Base-by-base conservation (phyloP, 2,113 vertebrate genomes). In the Chionodraco myersi region DNA sequence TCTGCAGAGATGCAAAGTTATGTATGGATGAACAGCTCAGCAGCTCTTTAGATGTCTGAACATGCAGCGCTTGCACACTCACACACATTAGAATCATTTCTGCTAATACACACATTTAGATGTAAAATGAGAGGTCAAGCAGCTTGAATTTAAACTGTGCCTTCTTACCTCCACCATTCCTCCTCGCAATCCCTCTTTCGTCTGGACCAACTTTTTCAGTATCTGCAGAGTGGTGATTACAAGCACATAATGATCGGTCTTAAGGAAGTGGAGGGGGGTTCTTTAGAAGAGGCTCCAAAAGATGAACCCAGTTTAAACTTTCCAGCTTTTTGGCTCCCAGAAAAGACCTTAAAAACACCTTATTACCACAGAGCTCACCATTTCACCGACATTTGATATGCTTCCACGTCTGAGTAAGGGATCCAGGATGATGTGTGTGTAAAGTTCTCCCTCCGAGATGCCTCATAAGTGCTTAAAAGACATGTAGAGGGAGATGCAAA, bases 381-480 rank as follows among this genome's bases (percentile, higher is more conserved):
- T 90, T 90, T 86, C 86, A 83, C 80, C 76, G 86, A 88, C 91
- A 92, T 92, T 91, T 90, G 92, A 94, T 94, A 91, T 84, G 89
- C 89, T 89, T 88, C 79, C 41, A 21, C 36, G 73, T 88, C 72
- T 86, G 85, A 89, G 89, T 70, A 87, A 87, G 87, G 89, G 87
- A 93, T 91, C 90, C 77, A 72, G 86, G 82, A 86, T 87, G 90
- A 81, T 88, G 81, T 79, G 80, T 75, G 75, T 72, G 66, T 66
- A 84, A 77, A 88, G 87, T 88, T 90, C 83, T 89, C 68, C 62
- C 63, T 76, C 49, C 15, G 41, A 86, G 84, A 89, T 85, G 73
- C 75, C 78, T 94, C 93, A 88, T 91, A 94, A 94, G 91, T 89
- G 90, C 91, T 94, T 95, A 93, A 93, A 82, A 91, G 89, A 91